Percentiles rank a stretch among this genome's conserved stretches.
Conservation (phyloP, 2,113 vertebrate species). For the Sigmodon hispidus region DNA sequence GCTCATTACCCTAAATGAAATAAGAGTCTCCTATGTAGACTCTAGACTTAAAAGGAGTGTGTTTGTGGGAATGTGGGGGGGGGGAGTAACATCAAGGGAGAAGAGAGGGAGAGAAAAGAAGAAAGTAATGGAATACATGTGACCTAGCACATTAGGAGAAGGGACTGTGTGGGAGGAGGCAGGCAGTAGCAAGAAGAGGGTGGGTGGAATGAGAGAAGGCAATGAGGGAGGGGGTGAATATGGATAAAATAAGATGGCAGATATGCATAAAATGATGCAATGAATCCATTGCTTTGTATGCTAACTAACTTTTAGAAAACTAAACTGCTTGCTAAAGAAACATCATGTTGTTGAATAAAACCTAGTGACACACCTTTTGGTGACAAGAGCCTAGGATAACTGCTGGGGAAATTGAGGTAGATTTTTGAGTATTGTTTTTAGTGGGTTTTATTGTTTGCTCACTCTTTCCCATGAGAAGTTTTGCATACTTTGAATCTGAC, state of each 20-base stretch:
- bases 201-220: not conserved
- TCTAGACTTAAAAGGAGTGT: not conserved
- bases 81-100: not conserved
- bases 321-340: not conserved
- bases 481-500: not conserved
- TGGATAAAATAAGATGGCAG: not conserved
- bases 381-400: not conserved
- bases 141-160: not conserved
- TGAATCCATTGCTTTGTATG: not conserved
- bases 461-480: not conserved
- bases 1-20: too few relatives aligned
- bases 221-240: not conserved
- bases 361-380: not conserved
- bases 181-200: not conserved
- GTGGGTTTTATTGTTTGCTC: not conserved
- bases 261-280: not conserved
- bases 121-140: rapidly evolving
- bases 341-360: not conserved
- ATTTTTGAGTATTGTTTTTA: conserved; percentile 9
- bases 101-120: not conserved
- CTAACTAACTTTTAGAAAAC: not conserved
- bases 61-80: too few relatives aligned
- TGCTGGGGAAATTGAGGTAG: not conserved
- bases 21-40: not conserved
- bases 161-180: not conserved